Base-by-base conservation (phyloP, 2,797 vertebrate species). In the Pseudocheirus occidentalis region DNA sequence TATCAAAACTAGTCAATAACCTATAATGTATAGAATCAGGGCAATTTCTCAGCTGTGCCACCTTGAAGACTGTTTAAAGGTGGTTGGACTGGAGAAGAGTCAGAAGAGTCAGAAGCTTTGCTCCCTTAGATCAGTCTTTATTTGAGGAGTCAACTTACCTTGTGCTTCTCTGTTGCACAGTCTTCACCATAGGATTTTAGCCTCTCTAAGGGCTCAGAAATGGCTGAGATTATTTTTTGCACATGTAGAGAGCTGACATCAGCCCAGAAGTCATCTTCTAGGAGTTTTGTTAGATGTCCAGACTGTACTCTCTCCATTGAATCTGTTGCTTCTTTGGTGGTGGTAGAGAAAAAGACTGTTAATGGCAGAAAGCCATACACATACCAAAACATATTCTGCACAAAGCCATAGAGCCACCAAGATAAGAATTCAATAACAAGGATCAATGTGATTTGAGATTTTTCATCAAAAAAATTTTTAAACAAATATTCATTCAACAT, bases 231-330 rank as follows among this genome's bases (percentile, higher is more conserved):
- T 58, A 99, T 98, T 91, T 99, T 99, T 58, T 98, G 99, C 91
- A 99, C 97, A 4, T 98, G 98, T 92, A 99, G 98, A 96, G 98
- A 98, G 96, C 98, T 99, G 97, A 99, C 97, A 93, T 99, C 99
- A 0, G 98, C 98, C 92, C 98, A 99, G 31, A 99, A 97, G 53
- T 99, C 99, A 97, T 99, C 99, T 98, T 99, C 99, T 98, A 99
- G 97, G 95, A 99, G 98, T 53, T 97, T 98, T 73, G 99, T 99
- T 97, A 99, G 98, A 98, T 99, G 99, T 93, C 99, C 99, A 0
- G 98, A 97, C 97, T 99, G 99, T 95, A 99, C 97, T 58, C 66
- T 94, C 0, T 98, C 97, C 91, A 97, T 73, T 46, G 95, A 96
- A 58, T 66, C 55, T 93, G 91, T 96, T 94, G 97, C 97, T 13